Percentiles rank a stretch among this genome's conserved stretches.
phyloP scores from a whole-genome alignment of 2,113 vertebrate species.

The Ictalurus furcatus region DNA sequence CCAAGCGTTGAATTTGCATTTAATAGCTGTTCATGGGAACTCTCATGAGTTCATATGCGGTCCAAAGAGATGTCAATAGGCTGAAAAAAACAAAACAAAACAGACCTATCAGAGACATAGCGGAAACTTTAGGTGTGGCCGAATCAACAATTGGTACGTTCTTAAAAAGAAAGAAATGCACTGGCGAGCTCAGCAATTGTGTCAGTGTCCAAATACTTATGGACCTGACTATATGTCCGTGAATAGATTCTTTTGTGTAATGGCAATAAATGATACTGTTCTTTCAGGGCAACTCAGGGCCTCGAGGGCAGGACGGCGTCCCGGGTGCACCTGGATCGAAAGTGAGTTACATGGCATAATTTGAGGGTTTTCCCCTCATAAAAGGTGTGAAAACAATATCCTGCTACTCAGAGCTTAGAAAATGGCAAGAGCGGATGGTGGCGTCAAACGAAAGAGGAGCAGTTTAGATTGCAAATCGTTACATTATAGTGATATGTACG shows the following conservation, averaged over 20 bases:
- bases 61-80: no score
- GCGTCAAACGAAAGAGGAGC: not conserved
- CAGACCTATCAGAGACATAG: no score
- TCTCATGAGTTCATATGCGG: no score
- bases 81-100: no score
- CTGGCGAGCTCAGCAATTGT: no score
- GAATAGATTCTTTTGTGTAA: not conserved
- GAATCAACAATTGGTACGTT: not conserved
- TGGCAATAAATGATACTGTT: not conserved
- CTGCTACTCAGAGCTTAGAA: not conserved
- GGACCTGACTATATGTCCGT: not conserved
- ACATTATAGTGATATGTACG: not conserved
- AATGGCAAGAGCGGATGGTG: not conserved
- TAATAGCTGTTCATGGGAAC: no score
- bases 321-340: conserved; percentile 55
- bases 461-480: not conserved
- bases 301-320: conserved; percentile 51
- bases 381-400: conserved; percentile 22
- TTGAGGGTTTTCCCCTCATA: conserved; percentile 1
- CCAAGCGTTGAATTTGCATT: no score
- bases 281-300: conserved; percentile 54
- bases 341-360: conserved; percentile 41
- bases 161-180: not conserved
- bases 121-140: no score
- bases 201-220: no score